A percentile compares a stretch with the other conserved stretches of the same genome.
Conservation (phyloP, 2,113 vertebrate species). For the Odocoileus virginianus region DNA sequence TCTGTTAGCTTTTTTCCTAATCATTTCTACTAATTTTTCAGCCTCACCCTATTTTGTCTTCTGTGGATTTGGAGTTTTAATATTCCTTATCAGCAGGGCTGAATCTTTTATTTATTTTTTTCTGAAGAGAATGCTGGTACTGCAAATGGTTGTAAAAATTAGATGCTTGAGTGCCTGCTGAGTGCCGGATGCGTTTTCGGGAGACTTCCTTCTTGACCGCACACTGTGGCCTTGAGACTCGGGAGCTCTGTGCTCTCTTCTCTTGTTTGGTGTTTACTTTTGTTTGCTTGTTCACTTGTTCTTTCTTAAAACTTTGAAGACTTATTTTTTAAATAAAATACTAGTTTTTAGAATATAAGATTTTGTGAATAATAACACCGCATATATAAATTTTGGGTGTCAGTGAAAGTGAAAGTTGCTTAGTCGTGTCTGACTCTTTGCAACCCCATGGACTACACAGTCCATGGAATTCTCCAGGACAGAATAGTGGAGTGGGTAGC, state of each 20-base stretch:
- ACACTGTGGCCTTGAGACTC: not conserved
- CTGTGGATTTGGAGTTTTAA: not conserved
- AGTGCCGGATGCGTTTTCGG: not conserved
- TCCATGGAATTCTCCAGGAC: not conserved
- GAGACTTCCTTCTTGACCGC: not conserved
- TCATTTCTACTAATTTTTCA: not conserved
- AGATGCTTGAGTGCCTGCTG: not conserved
- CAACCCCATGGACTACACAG: not conserved
- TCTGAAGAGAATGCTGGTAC: not conserved
- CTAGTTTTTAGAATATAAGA: constrained; percentile 14
- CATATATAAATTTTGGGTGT: not conserved
- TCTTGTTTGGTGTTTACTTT: not conserved
- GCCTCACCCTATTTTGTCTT: not conserved
- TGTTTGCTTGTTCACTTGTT: not conserved
- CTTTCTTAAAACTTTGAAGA: not conserved
- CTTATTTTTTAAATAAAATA: not conserved
- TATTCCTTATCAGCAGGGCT: not conserved
- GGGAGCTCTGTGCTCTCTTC: not conserved
- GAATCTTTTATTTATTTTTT: not conserved
- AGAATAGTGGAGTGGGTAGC: not conserved
- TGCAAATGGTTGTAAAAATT: not conserved
- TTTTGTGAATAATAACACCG: not conserved
- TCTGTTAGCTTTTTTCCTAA: not conserved
- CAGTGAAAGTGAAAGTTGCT: not conserved
- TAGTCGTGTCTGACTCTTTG: not conserved